These are phyloP conservation scores for Phorcus lineatus DNA, from an alignment of 2,888 invertebrate genomes.

Conservation along the genomic window DNA sequence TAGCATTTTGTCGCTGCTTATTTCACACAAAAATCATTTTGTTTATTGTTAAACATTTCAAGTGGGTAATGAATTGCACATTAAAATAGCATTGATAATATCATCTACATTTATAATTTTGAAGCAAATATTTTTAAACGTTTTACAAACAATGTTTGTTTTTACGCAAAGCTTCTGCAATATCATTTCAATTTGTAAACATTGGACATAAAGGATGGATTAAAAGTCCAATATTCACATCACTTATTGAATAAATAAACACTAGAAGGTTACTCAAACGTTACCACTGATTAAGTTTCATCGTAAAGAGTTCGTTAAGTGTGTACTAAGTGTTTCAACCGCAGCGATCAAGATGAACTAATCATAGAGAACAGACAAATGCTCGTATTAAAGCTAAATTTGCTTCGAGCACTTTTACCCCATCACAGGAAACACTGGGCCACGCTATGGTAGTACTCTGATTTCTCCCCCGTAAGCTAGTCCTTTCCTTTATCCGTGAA, in stretches of 20 bases:
- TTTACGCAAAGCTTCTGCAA: too few species aligned
- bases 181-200: too few species aligned
- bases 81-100: too few species aligned
- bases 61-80: too few species aligned
- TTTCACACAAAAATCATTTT: too few species aligned
- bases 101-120: too few species aligned
- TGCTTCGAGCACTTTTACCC: slow-evolving; percentile 2
- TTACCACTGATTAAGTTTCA: neutral
- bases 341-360: slow-evolving; percentile 11
- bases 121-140: too few species aligned
- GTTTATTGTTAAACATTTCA: too few species aligned
- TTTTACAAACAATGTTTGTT: too few species aligned
- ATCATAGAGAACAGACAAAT: neutral
- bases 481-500: slow-evolving; percentile 6
- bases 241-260: neutral
- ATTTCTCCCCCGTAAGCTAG: neutral
- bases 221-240: too few species aligned
- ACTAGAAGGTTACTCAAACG: neutral
- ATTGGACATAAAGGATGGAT: too few species aligned
- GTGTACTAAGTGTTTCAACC: slow-evolving; percentile 4
- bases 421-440: neutral
- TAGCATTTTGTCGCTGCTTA: too few species aligned
- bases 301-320: slow-evolving; percentile 1
- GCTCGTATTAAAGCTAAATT: neutral
- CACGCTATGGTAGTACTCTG: neutral